Base-by-base conservation (phyloP, 2,888 invertebrate species). In the Nysson spinosus region DNA sequence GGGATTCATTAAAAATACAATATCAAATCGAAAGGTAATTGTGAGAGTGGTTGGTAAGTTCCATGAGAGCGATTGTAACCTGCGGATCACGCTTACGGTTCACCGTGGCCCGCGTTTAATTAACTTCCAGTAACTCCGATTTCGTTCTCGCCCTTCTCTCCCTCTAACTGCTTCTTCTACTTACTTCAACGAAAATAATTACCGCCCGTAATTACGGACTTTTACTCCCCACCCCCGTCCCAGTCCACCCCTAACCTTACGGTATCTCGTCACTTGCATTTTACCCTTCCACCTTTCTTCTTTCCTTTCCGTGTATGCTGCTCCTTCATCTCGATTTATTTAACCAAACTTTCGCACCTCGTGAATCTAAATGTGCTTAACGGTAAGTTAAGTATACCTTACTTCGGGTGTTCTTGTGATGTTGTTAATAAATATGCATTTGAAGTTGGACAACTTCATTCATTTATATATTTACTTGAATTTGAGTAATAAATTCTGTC, bases 71-170 rank as follows among this genome's bases (percentile, higher is more conserved):
- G 50, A 57, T 35, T 62, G 32, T 51, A 44, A 54, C 54, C 40
- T 47, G 47, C 39, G 50, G 49, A 67, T 70, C 61, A 50, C 52
- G 52, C 39, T 51, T 39, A 19, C 57, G 30, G 58, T 72, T 75
- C 75, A 62, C 69, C 61, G 74, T 74, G n/a, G n/a, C n/a, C 69
- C 67, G 70, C 77, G 71, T 82, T 82, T 81, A 83, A 83, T 83
- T 83, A 79, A 82, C 79, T 83, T 77, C 62, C 58, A 72, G 76
- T 74, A 78, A 79, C 78, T 79, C 67, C 72, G 79, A 79, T 78
- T 75, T 75, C 68, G 58, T 44, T 72, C 51, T 63, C 69, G 52
- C 54, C 50, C 49, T 44, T 51, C 49, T 42, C 39, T 49, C 24
- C 58, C 52, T 46, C 39, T 40, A 44, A 46, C 55, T 44, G 35